A percentile compares a stretch with the other conserved stretches of the same genome.
Evolutionary conservation across 2,113 vertebrate species (phyloP).

Genomic region (Labeo catla): DNA sequence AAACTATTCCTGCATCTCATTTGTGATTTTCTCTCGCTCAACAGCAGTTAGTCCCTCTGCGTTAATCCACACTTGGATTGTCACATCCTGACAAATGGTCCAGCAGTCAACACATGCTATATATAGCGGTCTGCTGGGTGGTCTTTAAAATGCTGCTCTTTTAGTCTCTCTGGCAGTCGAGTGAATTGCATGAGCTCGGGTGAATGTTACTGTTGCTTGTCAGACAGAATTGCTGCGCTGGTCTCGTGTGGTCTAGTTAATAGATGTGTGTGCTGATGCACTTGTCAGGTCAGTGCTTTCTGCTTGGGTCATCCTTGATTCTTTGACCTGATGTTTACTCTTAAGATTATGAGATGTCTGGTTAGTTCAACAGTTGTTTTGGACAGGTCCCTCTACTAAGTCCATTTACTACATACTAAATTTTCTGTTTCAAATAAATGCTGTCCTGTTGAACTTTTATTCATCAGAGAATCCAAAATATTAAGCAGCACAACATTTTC

Average conservation of each 20-base stretch:
- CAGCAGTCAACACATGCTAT: conserved; percentile 9
- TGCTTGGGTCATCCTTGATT: not conserved
- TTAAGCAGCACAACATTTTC: not conserved
- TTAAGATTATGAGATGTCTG: not conserved
- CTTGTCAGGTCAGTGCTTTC: conserved; percentile 17
- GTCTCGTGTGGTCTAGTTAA: conserved; percentile 1
- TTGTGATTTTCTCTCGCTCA: not conserved
- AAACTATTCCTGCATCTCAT: not conserved
- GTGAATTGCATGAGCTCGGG: conserved; percentile 1
- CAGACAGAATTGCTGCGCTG: not conserved
- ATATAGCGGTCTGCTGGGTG: conserved; percentile 15
- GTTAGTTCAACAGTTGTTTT: not conserved
- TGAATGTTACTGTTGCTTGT: conserved; percentile 19
- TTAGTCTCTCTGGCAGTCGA: conserved; percentile 9
- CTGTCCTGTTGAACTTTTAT: not conserved
- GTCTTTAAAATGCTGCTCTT: not conserved
- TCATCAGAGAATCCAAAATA: not conserved
- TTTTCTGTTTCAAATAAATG: not conserved
- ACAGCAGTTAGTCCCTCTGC: conserved; percentile 2
- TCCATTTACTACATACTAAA: not conserved
- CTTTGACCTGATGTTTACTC: not conserved
- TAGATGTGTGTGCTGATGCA: conserved; percentile 5
- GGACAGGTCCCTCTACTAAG: not conserved
- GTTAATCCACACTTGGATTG: conserved; percentile 9
- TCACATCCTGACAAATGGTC: conserved; percentile 32